Conservation (phyloP, 2,113 vertebrate genomes). For the Hepsetus odoe region DNA sequence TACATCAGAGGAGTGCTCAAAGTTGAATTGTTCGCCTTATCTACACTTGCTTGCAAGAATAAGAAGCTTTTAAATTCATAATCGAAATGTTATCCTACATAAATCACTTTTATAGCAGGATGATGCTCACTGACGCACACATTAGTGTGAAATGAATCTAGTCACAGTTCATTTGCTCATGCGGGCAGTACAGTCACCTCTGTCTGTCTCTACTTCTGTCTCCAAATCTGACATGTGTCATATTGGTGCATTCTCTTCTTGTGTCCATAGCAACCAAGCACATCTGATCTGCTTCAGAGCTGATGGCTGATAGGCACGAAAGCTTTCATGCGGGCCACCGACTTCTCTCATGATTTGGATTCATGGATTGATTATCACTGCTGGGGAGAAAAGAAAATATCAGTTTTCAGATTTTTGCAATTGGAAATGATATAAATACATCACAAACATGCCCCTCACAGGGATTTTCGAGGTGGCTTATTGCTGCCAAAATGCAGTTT, state of each 20-base stretch:
- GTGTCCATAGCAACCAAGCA: conserved; percentile 74
- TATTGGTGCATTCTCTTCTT: conserved; percentile 45
- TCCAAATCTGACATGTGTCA: conserved; percentile 60
- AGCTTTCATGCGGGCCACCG: conserved; percentile 49
- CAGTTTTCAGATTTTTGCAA: conserved; percentile 9
- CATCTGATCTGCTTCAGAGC: conserved; percentile 54
- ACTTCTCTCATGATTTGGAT: conserved; percentile 35
- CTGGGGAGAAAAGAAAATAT: conserved; percentile 22
- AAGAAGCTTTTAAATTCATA: conserved; percentile 53
- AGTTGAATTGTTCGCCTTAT: conserved; percentile 59
- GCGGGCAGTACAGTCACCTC: conserved; percentile 26
- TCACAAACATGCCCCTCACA: neutral
- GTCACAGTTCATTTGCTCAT: conserved; percentile 44
- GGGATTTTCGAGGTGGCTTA: neutral
- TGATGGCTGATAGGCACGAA: conserved; percentile 67
- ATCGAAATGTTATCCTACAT: conserved; percentile 58
- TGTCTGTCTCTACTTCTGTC: conserved; percentile 47
- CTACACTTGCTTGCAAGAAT: conserved; percentile 60
- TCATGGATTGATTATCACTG: conserved; percentile 51
- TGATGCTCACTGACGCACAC: conserved; percentile 60
- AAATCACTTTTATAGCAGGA: conserved; percentile 62
- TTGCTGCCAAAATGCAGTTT: neutral
- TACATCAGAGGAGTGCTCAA: conserved; percentile 64
- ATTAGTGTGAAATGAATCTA: conserved; percentile 48
- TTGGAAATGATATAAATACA: neutral